Evolutionary conservation across 2,113 vertebrate genomes (phyloP).

Genomic region (Festucalex cinctus): DNA sequence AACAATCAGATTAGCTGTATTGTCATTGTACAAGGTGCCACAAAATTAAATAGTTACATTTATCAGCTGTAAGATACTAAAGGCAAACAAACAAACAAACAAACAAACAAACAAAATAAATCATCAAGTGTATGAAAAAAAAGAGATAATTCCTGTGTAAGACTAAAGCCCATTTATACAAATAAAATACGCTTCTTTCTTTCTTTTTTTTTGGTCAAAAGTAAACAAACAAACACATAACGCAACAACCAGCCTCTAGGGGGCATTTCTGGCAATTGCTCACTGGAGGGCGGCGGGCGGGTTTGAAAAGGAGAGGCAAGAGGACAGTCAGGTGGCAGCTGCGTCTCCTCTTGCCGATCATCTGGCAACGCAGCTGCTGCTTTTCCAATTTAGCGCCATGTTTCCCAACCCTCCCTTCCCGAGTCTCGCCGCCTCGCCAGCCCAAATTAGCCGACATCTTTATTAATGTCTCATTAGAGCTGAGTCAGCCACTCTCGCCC

Average conservation of each 20-base stretch:
- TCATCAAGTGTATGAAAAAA: no score
- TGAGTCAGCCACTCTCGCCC: slow-evolving; percentile 57
- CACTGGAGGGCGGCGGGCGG: not conserved
- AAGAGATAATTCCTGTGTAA: no score
- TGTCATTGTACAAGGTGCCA: no score
- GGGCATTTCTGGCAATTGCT: not conserved
- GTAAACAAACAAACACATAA: not conserved
- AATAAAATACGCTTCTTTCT: no score
- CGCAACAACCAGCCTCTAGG: not conserved
- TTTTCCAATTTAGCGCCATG: slow-evolving; percentile 34
- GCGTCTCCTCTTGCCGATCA: slow-evolving; percentile 51
- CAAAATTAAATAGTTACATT: no score
- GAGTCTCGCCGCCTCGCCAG: slow-evolving; percentile 18
- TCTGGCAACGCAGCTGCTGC: slow-evolving; percentile 58
- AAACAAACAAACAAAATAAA: no score
- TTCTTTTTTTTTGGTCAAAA: no score
- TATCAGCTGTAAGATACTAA: no score
- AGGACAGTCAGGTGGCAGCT: slow-evolving; percentile 39
- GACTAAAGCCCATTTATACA: no score
- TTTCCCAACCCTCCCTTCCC: slow-evolving; percentile 21
- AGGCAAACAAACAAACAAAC: no score
- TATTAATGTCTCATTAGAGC: slow-evolving; percentile 62
- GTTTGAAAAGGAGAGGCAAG: slow-evolving; percentile 13
- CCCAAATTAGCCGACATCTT: slow-evolving; percentile 59
- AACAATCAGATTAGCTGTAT: no score